phyloP scores from a whole-genome alignment of 2,797 vertebrate species.

The Peromyscus attwateri region DNA sequence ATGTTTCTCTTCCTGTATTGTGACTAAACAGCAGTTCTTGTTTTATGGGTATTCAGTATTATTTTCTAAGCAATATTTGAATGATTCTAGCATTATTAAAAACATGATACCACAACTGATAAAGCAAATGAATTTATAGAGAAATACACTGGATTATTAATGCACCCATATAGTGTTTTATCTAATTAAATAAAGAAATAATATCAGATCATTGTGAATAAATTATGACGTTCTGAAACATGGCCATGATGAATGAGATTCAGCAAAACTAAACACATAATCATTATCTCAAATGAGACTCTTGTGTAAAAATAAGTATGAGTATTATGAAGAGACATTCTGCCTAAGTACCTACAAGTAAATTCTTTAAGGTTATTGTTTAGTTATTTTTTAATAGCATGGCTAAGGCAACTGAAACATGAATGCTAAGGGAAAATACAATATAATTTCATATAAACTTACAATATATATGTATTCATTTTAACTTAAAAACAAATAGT shows the following conservation, averaged over 20 bases:
- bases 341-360: no score
- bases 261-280: no score
- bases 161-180: background rate
- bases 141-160: background rate
- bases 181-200: background rate
- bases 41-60: background rate
- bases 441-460: no score
- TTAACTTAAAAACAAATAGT: no score
- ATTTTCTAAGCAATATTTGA: background rate
- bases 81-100: background rate
- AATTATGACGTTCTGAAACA: background rate
- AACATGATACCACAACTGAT: background rate
- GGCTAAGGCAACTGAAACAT: no score
- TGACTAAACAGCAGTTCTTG: background rate
- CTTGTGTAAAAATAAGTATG: no score
- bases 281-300: no score
- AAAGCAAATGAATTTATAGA: background rate
- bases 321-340: no score
- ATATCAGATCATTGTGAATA: background rate
- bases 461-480: no score
- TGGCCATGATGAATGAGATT: background rate
- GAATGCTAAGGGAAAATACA: no score
- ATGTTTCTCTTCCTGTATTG: background rate
- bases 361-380: no score
- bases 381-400: no score